Base-by-base conservation (phyloP, 2,797 vertebrate species). In the Melanotaenia pygmaea region DNA sequence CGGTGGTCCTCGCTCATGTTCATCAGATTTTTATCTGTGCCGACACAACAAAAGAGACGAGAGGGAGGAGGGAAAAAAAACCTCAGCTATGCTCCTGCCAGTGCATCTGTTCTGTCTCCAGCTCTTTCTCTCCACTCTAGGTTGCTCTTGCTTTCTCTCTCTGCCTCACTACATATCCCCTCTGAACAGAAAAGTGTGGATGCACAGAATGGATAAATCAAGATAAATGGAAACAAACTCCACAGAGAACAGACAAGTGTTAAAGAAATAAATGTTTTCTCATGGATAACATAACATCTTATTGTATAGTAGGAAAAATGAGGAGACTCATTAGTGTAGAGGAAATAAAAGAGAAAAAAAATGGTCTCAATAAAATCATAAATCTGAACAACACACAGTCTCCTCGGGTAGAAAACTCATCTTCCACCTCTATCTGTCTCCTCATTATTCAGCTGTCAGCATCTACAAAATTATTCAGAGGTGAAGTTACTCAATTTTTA, bases 31-130 rank as follows among this genome's bases (percentile, higher is more conserved):
- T 73, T 73, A 85, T 90, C 83, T 73, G 79, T 75, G 74, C 61
- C 74, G 74, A 85, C 59, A 80, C 84, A 85, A 88, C 80, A 88
- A 89, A 87, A 83, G 80, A 87, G 75, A 51, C 71, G 68, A 63
- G 74, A 77, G 70, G 57, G 64, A 65, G 79, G n/a, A 30, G 24
- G 26, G n/a, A 28, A 11, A 5, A 53, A 28, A 43, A 14, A 3
- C 22, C 64, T 67, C 65, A 78, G 68, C 79, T 71, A 79, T 69
- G 74, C 82, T 83, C 64, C 86, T 86, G 79, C 79, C 85, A 82
- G 28, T 74, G 85, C 83, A 87, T 89, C 86, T 89, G 84, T 80
- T 80, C 77, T 35, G 78, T 77, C 78, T 83, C 72, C 54, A 65
- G 75, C 74, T 79, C 76, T 51, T 43, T 83, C 76, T 78, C 77